These are phyloP conservation scores for Indicator indicator DNA, from an alignment of 2,113 vertebrate genomes.

Conservation along the genomic window DNA sequence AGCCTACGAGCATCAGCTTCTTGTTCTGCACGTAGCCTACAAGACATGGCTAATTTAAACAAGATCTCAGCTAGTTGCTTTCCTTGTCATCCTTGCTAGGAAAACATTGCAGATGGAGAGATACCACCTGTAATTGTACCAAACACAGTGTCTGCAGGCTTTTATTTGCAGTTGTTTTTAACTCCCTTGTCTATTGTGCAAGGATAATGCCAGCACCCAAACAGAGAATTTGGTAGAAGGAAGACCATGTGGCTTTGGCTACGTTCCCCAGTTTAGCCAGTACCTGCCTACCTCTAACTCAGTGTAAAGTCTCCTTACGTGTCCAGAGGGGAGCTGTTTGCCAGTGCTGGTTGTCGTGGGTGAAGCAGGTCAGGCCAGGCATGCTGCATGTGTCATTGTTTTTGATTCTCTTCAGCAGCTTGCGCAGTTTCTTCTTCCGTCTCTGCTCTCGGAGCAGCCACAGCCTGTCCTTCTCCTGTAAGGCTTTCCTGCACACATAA, in stretches of 20 bases:
- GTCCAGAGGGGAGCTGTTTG: slow-evolving; percentile 96
- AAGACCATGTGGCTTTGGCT: not conserved
- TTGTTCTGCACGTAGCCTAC: not conserved
- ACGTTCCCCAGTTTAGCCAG: not conserved
- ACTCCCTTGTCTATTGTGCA: not conserved
- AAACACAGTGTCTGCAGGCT: fast-evolving
- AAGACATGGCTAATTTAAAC: not conserved
- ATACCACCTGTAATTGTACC: no score
- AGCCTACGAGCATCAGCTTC: not conserved
- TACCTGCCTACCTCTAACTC: not conserved
- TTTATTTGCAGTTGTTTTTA: not conserved
- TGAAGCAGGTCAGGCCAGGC: slow-evolving; percentile 97
- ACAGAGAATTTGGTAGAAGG: not conserved
- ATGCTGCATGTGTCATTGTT: slow-evolving; percentile 97
- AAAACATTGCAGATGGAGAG: not conserved
- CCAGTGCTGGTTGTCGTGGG: slow-evolving; percentile 99
- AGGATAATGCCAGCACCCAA: not conserved
- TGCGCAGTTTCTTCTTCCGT: slow-evolving; percentile 92
- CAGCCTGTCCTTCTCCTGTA: slow-evolving; percentile 86
- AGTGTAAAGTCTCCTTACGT: slow-evolving; percentile 74
- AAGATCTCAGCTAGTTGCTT: not conserved
- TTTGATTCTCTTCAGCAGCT: slow-evolving; percentile 92
- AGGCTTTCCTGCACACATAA: slow-evolving; percentile 76
- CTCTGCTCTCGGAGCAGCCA: slow-evolving; percentile 93
- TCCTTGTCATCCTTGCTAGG: not conserved